These are phyloP conservation scores for Empidonax alnorum DNA, from an alignment of 2,113 vertebrate genomes.

Conservation along the genomic window DNA sequence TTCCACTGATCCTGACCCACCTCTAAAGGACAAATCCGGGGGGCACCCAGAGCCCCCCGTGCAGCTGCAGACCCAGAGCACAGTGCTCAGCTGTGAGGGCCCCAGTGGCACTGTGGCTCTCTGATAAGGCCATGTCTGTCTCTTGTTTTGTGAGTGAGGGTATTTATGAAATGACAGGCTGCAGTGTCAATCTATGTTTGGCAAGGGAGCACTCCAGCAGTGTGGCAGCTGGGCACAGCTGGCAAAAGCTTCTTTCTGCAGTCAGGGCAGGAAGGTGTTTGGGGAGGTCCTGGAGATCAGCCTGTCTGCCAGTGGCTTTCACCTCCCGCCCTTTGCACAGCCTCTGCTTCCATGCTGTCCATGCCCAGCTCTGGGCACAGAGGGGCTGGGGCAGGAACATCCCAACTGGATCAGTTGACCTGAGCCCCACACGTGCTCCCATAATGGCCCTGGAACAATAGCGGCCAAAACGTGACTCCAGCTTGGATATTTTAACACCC, in stretches of 20 bases:
- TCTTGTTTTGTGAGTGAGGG: neutral
- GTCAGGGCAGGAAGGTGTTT: neutral
- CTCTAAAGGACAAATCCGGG: neutral
- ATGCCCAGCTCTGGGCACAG: accelerated
- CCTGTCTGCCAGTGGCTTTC: neutral
- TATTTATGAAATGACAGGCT: conserved; percentile 34
- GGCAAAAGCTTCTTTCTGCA: neutral
- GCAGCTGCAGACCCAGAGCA: accelerated
- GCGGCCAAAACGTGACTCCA: neutral
- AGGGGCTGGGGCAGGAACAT: neutral
- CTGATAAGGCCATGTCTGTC: neutral
- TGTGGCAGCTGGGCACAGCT: neutral
- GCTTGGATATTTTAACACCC: conserved; percentile 20
- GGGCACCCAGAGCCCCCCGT: neutral
- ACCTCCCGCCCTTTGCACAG: neutral
- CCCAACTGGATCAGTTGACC: neutral
- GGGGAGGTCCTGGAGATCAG: neutral
- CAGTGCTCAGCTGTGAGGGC: neutral
- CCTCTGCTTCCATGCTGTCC: accelerated
- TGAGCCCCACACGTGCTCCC: accelerated
- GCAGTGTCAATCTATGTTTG: neutral
- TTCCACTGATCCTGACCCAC: neutral
- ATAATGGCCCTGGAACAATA: neutral
- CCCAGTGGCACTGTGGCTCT: neutral
- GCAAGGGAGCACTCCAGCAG: neutral